Evolutionary conservation across 1,140 invertebrate genomes (phyloP).

Genomic region (Drosophila truncata): DNA sequence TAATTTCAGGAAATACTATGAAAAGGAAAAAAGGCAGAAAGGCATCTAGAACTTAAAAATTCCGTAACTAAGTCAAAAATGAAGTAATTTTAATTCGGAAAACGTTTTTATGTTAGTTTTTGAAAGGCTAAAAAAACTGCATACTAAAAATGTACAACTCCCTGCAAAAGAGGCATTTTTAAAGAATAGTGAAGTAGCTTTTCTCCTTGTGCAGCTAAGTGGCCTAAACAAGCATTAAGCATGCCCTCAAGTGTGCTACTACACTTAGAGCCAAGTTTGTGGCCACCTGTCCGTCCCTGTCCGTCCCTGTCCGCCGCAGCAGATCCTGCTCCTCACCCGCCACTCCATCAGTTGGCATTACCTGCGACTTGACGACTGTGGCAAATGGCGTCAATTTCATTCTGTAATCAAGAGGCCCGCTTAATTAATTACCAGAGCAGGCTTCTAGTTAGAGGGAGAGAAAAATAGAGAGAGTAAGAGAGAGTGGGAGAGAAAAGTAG

Average conservation of each 20-base stretch:
- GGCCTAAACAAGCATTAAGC: constrained; percentile 49
- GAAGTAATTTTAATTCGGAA: background rate
- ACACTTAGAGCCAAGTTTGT: constrained; percentile 44
- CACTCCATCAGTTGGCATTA: constrained; percentile 10
- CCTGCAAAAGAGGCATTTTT: background rate
- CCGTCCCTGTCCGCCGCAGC: background rate
- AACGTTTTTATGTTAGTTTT: background rate
- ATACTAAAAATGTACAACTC: background rate
- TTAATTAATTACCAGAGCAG: constrained; percentile 67
- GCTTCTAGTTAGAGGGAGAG: background rate
- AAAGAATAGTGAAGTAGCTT: background rate
- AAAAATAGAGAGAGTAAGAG: too few relatives aligned
- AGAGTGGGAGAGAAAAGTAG: too few relatives aligned
- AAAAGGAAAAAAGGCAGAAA: too few relatives aligned
- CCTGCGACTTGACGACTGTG: constrained; percentile 28
- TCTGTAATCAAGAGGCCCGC: constrained; percentile 71
- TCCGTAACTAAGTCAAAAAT: background rate
- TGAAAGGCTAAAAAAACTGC: background rate
- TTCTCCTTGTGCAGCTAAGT: constrained; percentile 11
- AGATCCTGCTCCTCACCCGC: background rate
- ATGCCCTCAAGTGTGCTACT: constrained; percentile 67
- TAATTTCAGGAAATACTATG: too few relatives aligned
- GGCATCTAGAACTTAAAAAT: too few relatives aligned
- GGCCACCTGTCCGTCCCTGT: constrained; percentile 39
- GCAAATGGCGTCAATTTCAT: constrained; percentile 78